Evolutionary conservation across 1,140 invertebrate species (phyloP).

Genomic region (Listronotus oregonensis): DNA sequence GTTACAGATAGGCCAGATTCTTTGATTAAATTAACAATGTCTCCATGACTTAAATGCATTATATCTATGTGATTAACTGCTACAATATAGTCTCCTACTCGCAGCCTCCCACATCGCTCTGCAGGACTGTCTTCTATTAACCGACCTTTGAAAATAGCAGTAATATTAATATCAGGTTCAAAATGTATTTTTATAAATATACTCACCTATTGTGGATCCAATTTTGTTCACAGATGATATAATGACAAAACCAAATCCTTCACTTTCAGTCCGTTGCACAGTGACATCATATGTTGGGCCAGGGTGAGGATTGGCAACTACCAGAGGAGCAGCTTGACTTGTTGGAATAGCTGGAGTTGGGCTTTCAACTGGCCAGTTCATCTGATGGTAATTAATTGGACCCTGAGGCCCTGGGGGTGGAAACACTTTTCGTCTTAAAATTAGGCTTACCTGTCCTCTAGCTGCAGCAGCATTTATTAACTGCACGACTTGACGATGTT

Average conservation of each 20-base stretch:
- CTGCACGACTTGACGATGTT: constrained; percentile 88
- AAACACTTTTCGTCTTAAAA: constrained; percentile 66
- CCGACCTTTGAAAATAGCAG: constrained; percentile 66
- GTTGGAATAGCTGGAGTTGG: constrained; percentile 30
- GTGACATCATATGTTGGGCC: constrained; percentile 78
- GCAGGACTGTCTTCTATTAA: constrained; percentile 95
- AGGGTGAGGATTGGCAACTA: constrained; percentile 59
- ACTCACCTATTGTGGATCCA: constrained; percentile 89
- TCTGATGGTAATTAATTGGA: constrained; percentile 23
- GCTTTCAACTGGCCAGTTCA: constrained; percentile 42
- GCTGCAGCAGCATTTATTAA: constrained; percentile 83
- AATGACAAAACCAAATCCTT: constrained; percentile 99
- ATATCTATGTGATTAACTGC: constrained; percentile 95
- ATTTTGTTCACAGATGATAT: constrained; percentile 95
- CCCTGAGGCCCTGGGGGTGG: constrained; percentile 39
- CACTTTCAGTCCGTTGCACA: constrained; percentile 87
- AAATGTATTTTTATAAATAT: not conserved
- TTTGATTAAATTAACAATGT: constrained; percentile 94
- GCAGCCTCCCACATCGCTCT: constrained; percentile 85
- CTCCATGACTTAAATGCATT: constrained; percentile 90
- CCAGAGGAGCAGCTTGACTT: constrained; percentile 30
- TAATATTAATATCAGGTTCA: constrained; percentile 10
- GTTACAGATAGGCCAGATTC: constrained; percentile 91
- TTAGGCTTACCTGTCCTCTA: constrained; percentile 77
- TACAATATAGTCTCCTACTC: constrained; percentile 93